A percentile compares a stretch with the other conserved stretches of the same genome.
phyloP scores from a whole-genome alignment of 2,797 vertebrate genomes.

The Trachurus trachurus region DNA sequence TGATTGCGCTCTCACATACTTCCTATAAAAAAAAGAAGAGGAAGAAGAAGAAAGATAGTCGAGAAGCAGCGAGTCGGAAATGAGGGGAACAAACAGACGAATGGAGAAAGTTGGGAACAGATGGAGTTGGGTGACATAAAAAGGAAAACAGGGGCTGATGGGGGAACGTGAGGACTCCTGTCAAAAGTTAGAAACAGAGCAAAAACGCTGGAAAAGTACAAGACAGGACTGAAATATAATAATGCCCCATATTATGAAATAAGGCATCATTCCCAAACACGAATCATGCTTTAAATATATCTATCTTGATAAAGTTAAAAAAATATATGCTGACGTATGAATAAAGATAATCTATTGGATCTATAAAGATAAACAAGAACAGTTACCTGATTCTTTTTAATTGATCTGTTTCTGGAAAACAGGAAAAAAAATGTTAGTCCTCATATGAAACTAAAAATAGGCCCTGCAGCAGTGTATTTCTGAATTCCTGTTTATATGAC shows the following conservation, averaged over 20 bases:
- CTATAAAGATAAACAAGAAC: not conserved
- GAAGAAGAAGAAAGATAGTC: constrained; percentile 48
- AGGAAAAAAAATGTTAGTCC: constrained; percentile 30
- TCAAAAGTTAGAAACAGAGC: constrained; percentile 40
- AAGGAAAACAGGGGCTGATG: constrained; percentile 32
- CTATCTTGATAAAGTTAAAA: not conserved
- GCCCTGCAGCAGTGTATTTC: constrained; percentile 37
- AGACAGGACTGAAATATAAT: not conserved
- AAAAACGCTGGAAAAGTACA: constrained; percentile 14
- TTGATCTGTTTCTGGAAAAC: constrained; percentile 24
- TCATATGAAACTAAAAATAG: constrained; percentile 60
- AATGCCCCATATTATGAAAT: not conserved
- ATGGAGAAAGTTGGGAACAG: constrained; percentile 63
- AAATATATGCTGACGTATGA: not conserved
- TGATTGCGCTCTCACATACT: constrained; percentile 80
- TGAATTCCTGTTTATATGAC: constrained; percentile 63
- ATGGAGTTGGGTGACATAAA: constrained; percentile 59
- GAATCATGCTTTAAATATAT: constrained; percentile 4
- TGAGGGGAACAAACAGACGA: constrained; percentile 55
- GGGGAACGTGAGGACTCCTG: constrained; percentile 36
- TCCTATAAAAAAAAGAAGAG: constrained; percentile 49
- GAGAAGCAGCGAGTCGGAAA: constrained; percentile 50
- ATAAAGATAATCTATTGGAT: not conserved
- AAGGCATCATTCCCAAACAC: not conserved
- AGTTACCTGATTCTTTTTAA: constrained; percentile 11